Evolutionary conservation across 2,797 vertebrate species (phyloP).

Genomic region (Psittacula derbiana): DNA sequence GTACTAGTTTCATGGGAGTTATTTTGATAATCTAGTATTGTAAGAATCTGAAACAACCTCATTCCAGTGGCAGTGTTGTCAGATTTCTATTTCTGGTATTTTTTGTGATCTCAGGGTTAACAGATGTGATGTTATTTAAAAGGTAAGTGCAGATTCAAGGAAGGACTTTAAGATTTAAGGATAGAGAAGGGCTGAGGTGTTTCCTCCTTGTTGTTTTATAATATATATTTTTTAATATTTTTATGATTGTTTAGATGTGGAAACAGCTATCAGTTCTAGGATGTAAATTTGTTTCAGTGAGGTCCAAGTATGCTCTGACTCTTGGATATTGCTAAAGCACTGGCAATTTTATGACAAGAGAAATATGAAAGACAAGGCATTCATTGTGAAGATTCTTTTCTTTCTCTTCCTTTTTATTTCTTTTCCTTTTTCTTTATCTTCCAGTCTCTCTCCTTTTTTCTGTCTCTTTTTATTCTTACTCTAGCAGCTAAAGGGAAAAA

Average conservation of each 20-base stretch:
- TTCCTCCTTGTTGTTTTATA: not conserved
- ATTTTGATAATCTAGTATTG: slow-evolving; percentile 62
- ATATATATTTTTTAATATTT: not conserved
- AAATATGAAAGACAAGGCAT: not conserved
- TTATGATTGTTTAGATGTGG: not conserved
- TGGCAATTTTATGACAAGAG: not conserved
- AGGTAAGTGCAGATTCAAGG: not conserved
- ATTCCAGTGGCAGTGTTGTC: slow-evolving; percentile 53
- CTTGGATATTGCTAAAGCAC: not conserved
- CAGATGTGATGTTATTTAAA: slow-evolving; percentile 31
- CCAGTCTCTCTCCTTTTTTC: not conserved
- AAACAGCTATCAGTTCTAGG: not conserved
- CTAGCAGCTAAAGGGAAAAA: not conserved
- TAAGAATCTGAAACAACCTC: slow-evolving; percentile 60
- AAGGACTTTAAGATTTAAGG: not conserved
- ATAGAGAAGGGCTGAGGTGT: not conserved
- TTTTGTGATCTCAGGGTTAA: slow-evolving; percentile 6
- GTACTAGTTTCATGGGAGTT: slow-evolving; percentile 59
- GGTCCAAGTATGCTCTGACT: not conserved
- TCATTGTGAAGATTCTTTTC: not conserved
- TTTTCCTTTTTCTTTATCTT: not conserved
- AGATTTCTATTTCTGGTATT: slow-evolving; percentile 52
- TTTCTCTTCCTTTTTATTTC: not conserved
- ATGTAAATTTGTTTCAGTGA: not conserved
- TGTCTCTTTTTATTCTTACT: not conserved